Evolutionary conservation across 2,888 invertebrate species (phyloP).

Genomic region (Tuta absoluta): DNA sequence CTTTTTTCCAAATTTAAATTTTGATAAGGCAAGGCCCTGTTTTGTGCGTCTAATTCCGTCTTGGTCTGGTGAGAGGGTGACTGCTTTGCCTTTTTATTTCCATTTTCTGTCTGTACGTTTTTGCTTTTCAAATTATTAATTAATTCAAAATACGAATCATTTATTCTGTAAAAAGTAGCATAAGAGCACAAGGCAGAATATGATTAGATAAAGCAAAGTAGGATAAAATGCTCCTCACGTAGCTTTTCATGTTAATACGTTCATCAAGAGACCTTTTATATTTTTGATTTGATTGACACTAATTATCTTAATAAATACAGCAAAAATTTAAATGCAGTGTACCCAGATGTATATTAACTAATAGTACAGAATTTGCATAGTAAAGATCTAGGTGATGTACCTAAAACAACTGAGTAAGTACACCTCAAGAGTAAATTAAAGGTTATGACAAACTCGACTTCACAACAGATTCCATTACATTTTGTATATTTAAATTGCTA

Average conservation of each 20-base stretch:
- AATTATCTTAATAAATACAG: not conserved
- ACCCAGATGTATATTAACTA: no score
- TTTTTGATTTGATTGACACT: not conserved
- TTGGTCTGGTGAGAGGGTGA: constrained; percentile 66
- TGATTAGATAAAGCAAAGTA: not conserved
- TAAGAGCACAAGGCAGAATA: not conserved
- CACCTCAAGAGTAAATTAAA: no score
- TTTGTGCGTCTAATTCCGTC: constrained; percentile 72
- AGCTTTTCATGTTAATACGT: not conserved
- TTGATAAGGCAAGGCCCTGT: constrained; percentile 80
- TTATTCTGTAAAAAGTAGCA: constrained; percentile 8
- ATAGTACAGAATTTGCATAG: no score
- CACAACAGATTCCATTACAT: not conserved
- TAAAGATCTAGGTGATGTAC: no score
- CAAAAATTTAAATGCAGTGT: not conserved
- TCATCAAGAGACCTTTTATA: not conserved
- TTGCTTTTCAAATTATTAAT: constrained; percentile 45
- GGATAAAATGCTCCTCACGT: not conserved
- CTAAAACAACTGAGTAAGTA: no score
- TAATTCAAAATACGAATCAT: constrained; percentile 17
- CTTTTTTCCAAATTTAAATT: constrained; percentile 81
- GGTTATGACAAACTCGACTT: no score
- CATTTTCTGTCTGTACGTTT: constrained; percentile 60
- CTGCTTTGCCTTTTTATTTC: constrained; percentile 69
- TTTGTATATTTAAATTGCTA: not conserved